Conservation (phyloP, 30 jellyfish, hydroid and myxozoan genomes). For the Catostylus mosaicus region DNA sequence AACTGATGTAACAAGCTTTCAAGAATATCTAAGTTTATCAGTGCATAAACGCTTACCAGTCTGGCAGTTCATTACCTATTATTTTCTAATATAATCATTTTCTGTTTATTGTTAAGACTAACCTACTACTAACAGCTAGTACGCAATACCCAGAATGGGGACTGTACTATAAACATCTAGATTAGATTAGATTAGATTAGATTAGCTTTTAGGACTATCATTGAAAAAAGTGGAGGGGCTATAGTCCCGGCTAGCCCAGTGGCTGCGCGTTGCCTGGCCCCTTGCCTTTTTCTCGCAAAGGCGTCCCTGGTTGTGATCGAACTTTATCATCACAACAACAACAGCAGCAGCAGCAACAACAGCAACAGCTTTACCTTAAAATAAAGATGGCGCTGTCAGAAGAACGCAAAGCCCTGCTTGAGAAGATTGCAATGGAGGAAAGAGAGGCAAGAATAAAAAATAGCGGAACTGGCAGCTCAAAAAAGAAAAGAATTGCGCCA, state of each 20-base stretch:
- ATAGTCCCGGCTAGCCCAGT: background rate
- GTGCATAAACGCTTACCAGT: no score
- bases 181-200: no score
- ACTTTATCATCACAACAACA: background rate
- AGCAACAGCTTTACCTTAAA: background rate
- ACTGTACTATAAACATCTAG: no score
- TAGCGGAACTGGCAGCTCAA: background rate
- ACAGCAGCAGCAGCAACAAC: background rate
- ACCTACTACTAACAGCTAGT: no score
- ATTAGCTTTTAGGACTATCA: no score
- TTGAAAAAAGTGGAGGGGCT: no score
- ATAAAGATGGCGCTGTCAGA: background rate
- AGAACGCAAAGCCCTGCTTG: background rate
- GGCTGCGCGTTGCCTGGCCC: background rate
- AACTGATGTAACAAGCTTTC: no score
- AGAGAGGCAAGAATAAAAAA: background rate
- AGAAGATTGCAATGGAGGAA: background rate
- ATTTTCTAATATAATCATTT: no score
- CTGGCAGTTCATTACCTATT: no score
- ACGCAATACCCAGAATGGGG: no score
- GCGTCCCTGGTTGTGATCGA: background rate
- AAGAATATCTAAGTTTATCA: no score
- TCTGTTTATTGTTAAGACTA: no score
- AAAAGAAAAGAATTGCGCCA: slow-evolving; percentile 1
- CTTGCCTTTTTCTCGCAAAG: background rate